A percentile compares a stretch with the other conserved stretches of the same genome.
Evolutionary conservation across 2,797 vertebrate genomes (phyloP).

Genomic region (Psittacula echo): DNA sequence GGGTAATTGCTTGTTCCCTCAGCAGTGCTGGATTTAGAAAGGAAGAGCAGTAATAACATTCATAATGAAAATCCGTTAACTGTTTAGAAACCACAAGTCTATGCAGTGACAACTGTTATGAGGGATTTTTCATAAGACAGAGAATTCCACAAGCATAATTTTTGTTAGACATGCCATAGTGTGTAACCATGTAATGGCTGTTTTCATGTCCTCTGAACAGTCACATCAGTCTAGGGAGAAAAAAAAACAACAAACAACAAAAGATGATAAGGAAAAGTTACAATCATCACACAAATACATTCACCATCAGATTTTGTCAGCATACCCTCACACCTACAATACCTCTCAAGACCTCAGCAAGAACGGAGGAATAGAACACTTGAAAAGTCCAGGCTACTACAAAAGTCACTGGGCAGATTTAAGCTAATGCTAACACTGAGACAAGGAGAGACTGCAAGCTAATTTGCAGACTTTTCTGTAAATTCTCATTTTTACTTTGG

Average conservation of each 20-base stretch:
- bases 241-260: background rate
- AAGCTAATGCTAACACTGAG: background rate
- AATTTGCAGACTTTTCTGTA: background rate
- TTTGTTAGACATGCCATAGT: background rate
- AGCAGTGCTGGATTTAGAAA: background rate
- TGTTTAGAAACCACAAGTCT: background rate
- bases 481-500: background rate
- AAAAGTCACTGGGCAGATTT: background rate
- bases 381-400: background rate
- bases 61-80: background rate
- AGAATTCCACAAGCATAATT: background rate
- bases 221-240: background rate
- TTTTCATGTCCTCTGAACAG: background rate
- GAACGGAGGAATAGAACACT: background rate
- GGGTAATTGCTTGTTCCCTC: constrained; percentile 3
- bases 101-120: background rate
- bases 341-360: background rate
- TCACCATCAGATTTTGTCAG: background rate
- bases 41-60: background rate
- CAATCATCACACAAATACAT: background rate
- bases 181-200: background rate
- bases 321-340: background rate
- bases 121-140: background rate
- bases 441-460: background rate
- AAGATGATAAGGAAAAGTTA: background rate